Base-by-base conservation (phyloP, 2,888 invertebrate genomes). In the Dione vanillae region DNA sequence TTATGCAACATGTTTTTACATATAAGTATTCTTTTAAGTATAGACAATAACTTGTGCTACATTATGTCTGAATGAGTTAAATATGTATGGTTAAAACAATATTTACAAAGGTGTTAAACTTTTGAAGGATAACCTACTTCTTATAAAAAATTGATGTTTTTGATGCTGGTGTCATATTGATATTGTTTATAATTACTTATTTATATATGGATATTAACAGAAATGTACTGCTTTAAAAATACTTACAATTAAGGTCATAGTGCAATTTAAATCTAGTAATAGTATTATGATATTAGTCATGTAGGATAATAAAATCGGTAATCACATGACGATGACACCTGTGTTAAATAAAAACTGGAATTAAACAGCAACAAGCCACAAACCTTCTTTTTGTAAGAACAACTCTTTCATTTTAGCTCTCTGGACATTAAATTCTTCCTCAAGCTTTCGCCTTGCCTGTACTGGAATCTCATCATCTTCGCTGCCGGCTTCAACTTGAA, bases 321-420 rank as follows among this genome's bases (percentile, higher is more conserved):
- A 67, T 51, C 43, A 41, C n/a, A 47, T 19, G 37, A 62, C 54
- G 68, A 68, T 62, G 62, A 59, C 58, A 49, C 14, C 68, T 54
- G 54, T 51, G 67, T 67, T 41, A 67, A 49, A 49, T 43, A 51
- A 67, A 58, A 59, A 27, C 20, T 43, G 11, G 11, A 45, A 52
- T 20, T 49, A 49, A 62, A 62, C 67, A 67, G 59, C 70, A 52
- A 59, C 43, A 56, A 37, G 40, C 61, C 83, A 87, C 89, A 83
- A 93, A 97, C 97, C 96, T 96, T 99, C 98, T 94, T 98, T 98
- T 88, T 98, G 97, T 81, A 98, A 94, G 92, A 96, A 98, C 71
- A 99, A 91, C 81, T 98, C 98, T 94, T 97, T 98, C 95, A 99
- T 96, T 94, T 97, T 97, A 49, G 98, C 98, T 79, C 98, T 94